phyloP scores from a whole-genome alignment of 53 echinoderm and acorn worm species.

The Apostichopus leukothele region DNA sequence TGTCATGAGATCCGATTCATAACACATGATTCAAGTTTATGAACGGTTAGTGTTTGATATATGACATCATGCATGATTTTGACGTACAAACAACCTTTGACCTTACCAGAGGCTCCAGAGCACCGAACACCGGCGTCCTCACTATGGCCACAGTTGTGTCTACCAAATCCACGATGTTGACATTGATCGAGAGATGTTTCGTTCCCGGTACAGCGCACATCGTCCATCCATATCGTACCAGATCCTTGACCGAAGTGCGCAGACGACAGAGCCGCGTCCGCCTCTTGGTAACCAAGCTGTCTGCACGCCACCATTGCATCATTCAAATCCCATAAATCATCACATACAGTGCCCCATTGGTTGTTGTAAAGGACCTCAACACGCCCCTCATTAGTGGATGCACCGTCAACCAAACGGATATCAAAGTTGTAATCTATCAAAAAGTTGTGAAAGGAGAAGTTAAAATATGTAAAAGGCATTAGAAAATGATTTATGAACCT shows the following conservation, averaged over 20 bases:
- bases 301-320: background rate
- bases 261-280: too few relatives aligned
- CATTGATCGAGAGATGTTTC: background rate
- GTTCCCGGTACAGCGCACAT: background rate
- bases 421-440: too few relatives aligned
- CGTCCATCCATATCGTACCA: background rate
- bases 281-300: background rate
- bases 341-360: background rate
- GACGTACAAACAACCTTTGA: too few relatives aligned
- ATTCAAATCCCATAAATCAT: background rate
- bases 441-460: too few relatives aligned
- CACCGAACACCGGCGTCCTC: background rate
- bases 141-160: background rate
- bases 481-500: too few relatives aligned
- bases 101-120: background rate
- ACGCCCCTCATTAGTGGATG: background rate
- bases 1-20: too few relatives aligned
- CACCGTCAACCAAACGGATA: background rate
- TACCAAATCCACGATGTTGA: background rate
- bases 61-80: too few relatives aligned
- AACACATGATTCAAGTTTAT: too few relatives aligned
- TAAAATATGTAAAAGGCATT: too few relatives aligned
- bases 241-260: background rate
- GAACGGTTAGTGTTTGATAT: too few relatives aligned
- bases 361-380: background rate